These are phyloP conservation scores for Gymnodraco acuticeps DNA, from an alignment of 2,797 vertebrate species.

Conservation along the genomic window DNA sequence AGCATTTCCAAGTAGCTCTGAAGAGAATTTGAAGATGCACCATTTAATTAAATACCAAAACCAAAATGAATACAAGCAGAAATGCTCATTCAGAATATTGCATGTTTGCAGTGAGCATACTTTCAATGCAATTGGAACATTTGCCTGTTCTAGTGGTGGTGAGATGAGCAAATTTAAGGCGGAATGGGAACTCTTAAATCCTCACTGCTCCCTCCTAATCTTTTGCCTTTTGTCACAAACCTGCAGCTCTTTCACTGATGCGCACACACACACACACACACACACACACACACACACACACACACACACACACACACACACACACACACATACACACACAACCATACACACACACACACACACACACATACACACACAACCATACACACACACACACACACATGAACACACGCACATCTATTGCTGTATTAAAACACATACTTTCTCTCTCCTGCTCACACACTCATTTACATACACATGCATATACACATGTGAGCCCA, in stretches of 20 bases:
- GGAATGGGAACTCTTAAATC: conserved; percentile 66
- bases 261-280: background rate
- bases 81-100: background rate
- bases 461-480: conserved; percentile 61
- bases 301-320: too few relatives aligned
- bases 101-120: conserved; percentile 31
- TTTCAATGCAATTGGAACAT: conserved; percentile 27
- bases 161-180: conserved; percentile 51
- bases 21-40: too few relatives aligned
- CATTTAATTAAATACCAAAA: too few relatives aligned
- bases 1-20: too few relatives aligned
- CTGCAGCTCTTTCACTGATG: conserved; percentile 43
- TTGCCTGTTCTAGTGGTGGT: conserved; percentile 34
- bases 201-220: conserved; percentile 65
- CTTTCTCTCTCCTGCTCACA: conserved; percentile 37
- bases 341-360: too few relatives aligned
- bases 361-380: too few relatives aligned
- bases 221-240: conserved; percentile 70
- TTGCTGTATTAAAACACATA: conserved; percentile 59
- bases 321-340: background rate
- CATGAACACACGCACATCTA: conserved; percentile 30
- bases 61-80: too few relatives aligned
- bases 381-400: too few relatives aligned
- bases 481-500: conserved; percentile 48
- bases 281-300: too few relatives aligned